Base-by-base conservation (phyloP, 2,888 invertebrate species). In the Trachelus iudaicus region DNA sequence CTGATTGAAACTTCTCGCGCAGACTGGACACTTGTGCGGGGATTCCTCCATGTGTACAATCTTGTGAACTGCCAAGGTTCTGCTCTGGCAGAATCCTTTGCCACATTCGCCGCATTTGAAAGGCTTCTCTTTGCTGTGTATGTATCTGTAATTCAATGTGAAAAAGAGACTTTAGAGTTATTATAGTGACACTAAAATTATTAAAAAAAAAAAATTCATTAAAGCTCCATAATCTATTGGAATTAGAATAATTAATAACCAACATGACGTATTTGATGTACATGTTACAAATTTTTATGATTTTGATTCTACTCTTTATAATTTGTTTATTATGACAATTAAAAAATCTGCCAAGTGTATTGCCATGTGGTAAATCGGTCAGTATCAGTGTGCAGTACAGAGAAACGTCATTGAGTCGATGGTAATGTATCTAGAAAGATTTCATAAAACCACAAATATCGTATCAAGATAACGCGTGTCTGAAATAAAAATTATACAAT, bases 91-190 rank as follows among this genome's bases (percentile, higher is more conserved):
- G 92, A 99, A 99, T 9, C 99, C 99, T 92, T 99, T 99, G 73
- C 98, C 98, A 92, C 99, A 99, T 87, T 98, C 97, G 4, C 94
- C 95, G 92, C 99, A 99, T 90, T 98, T 99, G 93, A 99, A 99
- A 0, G 99, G 99, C 92, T 99, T 99, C 92, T 99, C 98, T 91
- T 99, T 99, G 84, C 98, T 98, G 93, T 99, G 99, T 84, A 99
- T 99, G 93, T 98, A 99, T 91, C 98, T 98, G 93, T 78, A 93
- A 88, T 81, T 23, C 11, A 68, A 40, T 11, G 30, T 15, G 30
- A 0, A 84, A 81, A 69, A 34, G 15, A 30, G 31, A 0, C 15
- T 56, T 56, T 11, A 75, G 23, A 23, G 6, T 15, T 40, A 6
- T 2, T 15, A 40, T 1, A 40, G 15, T 9, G 56, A 56, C 15